Base-by-base conservation (phyloP, 2,113 vertebrate species). In the Myiopsitta monachus region DNA sequence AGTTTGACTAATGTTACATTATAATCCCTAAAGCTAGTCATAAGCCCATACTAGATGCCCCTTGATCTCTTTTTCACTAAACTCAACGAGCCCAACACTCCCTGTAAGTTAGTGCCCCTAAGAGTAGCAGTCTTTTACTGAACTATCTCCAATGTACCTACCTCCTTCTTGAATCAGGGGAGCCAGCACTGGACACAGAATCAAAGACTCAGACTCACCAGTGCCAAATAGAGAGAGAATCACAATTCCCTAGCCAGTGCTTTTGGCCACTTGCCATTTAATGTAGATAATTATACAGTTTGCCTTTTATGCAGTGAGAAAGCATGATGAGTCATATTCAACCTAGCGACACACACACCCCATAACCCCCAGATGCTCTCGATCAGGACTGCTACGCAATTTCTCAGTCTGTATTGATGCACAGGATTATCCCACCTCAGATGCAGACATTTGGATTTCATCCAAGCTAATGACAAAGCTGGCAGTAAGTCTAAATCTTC, bases 381-480 rank as follows among this genome's bases (percentile, higher is more conserved):
- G 38, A 59, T 54, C 66, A 75, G 51, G 46, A 44, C 55, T 75
- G 30, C 67, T 55, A 14, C 1, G 18, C 74, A 38, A 49, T 76
- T 85, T 63, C 74, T 75, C 69, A 74, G 30, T 22, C 68, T 70
- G 36, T 52, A 69, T 28, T 0, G 0, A 44, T 43, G 80, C 54
- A 92, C 66, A 83, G 46, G 66, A 49, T 68, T 76, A 70, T 30
- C 38, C 41, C 70, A 43, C 46, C 59, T 84, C 64, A 70, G 24
- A 57, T 28, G 43, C 55, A 87, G 38, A 52, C 12, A 52, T 59
- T n/a, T 91, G 84, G 77, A 62, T 69, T 75, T 78, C 55, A 82
- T 70, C 78, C 80, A 95, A 91, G 83, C 73, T 88, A 84, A 88
- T 94, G 91, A 88, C 80, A 92, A 85, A 93, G 30, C 61, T 88